phyloP scores from a whole-genome alignment of 2,888 invertebrate genomes.

The Pelosia muscerda region DNA sequence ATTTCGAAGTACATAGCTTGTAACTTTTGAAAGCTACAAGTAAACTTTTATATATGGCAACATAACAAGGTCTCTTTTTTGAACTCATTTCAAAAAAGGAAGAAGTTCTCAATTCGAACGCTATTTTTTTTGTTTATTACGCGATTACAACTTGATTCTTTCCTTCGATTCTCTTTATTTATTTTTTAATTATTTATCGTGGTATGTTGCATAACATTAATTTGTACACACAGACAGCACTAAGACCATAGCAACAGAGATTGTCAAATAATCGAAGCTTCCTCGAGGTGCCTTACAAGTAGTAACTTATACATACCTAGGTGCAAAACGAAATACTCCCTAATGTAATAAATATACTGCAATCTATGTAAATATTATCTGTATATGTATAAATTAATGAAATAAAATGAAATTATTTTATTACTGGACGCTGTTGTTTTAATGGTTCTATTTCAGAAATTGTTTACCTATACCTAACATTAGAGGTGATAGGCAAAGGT shows the following conservation, averaged over 20 bases:
- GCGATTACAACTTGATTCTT: too few species aligned
- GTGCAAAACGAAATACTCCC: conserved; percentile 81
- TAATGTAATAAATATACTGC: conserved; percentile 74
- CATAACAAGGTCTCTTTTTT: neutral
- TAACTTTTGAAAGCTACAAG: neutral
- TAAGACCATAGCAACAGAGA: conserved; percentile 58
- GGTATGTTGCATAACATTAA: neutral
- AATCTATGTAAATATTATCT: conserved; percentile 80
- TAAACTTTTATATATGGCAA: neutral
- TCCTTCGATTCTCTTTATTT: too few species aligned
- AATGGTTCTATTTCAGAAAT: conserved; percentile 24
- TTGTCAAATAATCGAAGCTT: conserved; percentile 65
- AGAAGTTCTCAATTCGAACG: too few species aligned
- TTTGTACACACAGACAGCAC: neutral
- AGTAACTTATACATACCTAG: conserved; percentile 67
- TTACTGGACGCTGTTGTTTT: conserved; percentile 69
- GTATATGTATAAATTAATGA: conserved; percentile 73
- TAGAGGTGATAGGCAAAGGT: too few species aligned
- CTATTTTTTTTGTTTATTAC: too few species aligned
- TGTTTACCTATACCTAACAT: too few species aligned
- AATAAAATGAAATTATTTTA: conserved; percentile 85
- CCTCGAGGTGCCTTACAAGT: conserved; percentile 76
- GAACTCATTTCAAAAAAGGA: too few species aligned
- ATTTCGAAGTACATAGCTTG: too few species aligned
- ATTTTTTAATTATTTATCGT: too few species aligned